These are phyloP conservation scores for Pipa parva DNA, from an alignment of 2,113 vertebrate species.

Conservation along the genomic window DNA sequence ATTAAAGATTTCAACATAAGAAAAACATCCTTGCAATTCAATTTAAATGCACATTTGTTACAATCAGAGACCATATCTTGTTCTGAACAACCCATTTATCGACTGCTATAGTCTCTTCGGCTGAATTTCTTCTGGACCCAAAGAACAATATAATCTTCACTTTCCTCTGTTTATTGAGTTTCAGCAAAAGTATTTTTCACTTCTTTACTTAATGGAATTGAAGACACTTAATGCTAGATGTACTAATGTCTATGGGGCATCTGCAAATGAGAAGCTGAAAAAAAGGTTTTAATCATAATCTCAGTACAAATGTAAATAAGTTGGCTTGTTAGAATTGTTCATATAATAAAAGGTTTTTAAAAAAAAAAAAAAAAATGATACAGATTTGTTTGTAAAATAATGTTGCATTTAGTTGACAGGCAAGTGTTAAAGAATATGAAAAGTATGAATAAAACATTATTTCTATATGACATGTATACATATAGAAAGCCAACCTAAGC, in stretches of 20 bases:
- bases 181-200: not conserved
- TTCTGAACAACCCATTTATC: not conserved
- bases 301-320: too few relatives aligned
- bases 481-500: too few relatives aligned
- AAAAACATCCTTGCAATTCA: not conserved
- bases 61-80: not conserved
- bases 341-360: too few relatives aligned
- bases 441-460: too few relatives aligned
- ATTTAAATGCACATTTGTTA: constrained; percentile 5
- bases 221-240: not conserved
- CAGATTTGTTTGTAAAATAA: too few relatives aligned
- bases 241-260: not conserved
- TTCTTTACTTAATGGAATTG: constrained; percentile 7
- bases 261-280: not conserved
- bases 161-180: not conserved
- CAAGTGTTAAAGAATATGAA: too few relatives aligned
- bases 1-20: not conserved
- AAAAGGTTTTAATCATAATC: too few relatives aligned
- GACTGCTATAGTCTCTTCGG: not conserved
- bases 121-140: not conserved
- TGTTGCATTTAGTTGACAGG: too few relatives aligned
- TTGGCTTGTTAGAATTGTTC: too few relatives aligned
- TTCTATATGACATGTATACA: too few relatives aligned
- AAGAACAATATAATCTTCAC: not conserved
- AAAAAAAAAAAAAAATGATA: too few relatives aligned